These are phyloP conservation scores for Cyphomyrmex costatus DNA, from an alignment of 1,140 invertebrate species.

Conservation along the genomic window DNA sequence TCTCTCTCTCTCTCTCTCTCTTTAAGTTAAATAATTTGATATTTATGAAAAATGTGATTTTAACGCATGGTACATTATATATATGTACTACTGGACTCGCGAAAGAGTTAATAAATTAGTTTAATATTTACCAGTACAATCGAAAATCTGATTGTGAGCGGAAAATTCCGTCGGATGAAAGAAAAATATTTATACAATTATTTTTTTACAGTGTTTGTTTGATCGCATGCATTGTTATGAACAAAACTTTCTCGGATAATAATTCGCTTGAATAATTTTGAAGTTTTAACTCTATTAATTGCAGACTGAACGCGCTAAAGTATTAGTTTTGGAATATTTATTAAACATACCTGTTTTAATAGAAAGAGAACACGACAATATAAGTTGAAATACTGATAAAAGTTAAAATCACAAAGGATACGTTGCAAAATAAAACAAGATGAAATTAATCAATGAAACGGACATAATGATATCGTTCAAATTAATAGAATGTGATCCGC, in stretches of 20 bases:
- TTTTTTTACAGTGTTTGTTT: neutral
- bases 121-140: neutral
- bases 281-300: conserved; percentile 2
- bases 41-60: no score
- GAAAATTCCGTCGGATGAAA: neutral
- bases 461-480: conserved; percentile 10
- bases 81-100: no score
- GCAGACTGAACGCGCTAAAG: neutral
- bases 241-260: conserved; percentile 31
- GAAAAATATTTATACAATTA: neutral
- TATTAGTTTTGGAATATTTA: neutral
- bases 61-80: no score
- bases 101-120: conserved; percentile 41
- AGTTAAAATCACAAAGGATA: neutral
- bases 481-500: conserved; percentile 4
- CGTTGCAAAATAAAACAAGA: neutral
- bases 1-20: no score
- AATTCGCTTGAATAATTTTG: neutral
- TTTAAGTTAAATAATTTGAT: no score
- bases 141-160: neutral
- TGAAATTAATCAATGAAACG: neutral
- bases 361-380: neutral
- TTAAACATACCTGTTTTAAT: neutral
- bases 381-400: neutral
- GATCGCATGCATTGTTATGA: neutral